phyloP scores from a whole-genome alignment of 2,888 invertebrate species.

The Listrodromus nycthemerus region DNA sequence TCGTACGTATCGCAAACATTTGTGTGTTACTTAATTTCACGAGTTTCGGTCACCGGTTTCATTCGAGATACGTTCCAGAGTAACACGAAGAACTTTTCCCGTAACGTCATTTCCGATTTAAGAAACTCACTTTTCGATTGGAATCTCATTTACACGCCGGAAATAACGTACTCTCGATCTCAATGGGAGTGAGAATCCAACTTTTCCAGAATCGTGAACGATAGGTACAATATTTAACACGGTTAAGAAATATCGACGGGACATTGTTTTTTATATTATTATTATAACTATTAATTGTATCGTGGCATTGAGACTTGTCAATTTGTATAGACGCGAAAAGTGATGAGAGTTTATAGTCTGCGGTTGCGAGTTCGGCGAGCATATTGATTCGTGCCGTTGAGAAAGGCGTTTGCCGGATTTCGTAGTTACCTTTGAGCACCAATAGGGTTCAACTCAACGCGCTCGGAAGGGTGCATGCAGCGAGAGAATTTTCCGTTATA shows the following conservation, averaged over 20 bases:
- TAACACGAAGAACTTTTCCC: neutral
- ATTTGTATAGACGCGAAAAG: neutral
- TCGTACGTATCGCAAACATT: neutral
- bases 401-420: slow-evolving; percentile 36
- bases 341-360: neutral
- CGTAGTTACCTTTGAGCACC: neutral
- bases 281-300: neutral
- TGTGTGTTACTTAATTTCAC: neutral
- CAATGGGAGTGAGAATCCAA: neutral
- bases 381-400: slow-evolving; percentile 28
- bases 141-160: neutral
- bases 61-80: neutral
- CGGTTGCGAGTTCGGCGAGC: slow-evolving; percentile 11
- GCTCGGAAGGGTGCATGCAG: neutral
- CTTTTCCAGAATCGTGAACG: neutral
- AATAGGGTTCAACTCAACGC: neutral
- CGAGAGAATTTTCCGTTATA: slow-evolving; percentile 2
- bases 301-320: neutral
- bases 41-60: neutral
- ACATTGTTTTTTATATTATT: neutral
- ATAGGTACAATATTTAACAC: neutral
- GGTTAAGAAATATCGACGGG: neutral
- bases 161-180: neutral
- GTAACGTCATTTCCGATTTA: neutral
- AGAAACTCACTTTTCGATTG: neutral